Evolutionary conservation across 2,888 invertebrate genomes (phyloP).

Genomic region (Sphaerophoria rueppellii): DNA sequence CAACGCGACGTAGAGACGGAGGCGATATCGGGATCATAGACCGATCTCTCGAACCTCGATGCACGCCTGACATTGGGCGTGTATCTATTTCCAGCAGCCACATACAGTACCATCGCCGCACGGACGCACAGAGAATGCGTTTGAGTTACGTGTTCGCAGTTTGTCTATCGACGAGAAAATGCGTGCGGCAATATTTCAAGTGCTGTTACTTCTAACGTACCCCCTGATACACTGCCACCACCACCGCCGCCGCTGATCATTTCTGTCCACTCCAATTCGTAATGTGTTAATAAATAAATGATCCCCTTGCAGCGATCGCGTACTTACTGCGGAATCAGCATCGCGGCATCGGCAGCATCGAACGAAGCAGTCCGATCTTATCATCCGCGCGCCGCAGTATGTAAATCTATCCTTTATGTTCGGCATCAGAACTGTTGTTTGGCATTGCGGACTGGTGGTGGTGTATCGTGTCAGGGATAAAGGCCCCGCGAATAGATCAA

Average conservation of each 20-base stretch:
- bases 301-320: conserved; percentile 70
- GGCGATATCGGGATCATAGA: conserved; percentile 23
- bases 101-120: conserved; percentile 9
- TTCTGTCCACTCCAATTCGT: conserved; percentile 71
- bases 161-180: conserved; percentile 68
- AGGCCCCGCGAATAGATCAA: conserved; percentile 73
- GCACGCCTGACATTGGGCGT: conserved; percentile 50
- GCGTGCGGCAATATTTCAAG: conserved; percentile 73
- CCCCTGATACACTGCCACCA: background rate
- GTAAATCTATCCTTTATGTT: conserved; percentile 73
- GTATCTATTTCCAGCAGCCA: conserved; percentile 10
- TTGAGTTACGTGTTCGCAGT: conserved; percentile 61
- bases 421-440: conserved; percentile 52
- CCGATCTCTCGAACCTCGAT: conserved; percentile 8
- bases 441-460: conserved; percentile 26
- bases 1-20: too few species aligned
- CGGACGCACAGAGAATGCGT: conserved; percentile 43
- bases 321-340: background rate
- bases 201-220: conserved; percentile 10
- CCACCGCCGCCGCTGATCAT: conserved; percentile 17
- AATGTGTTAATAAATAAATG: conserved; percentile 74
- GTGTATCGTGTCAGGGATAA: conserved; percentile 70
- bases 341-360: conserved; percentile 53
- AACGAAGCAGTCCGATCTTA: conserved; percentile 58
- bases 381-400: conserved; percentile 51